These are phyloP conservation scores for Globia sparganii DNA, from an alignment of 2,888 invertebrate species.

Conservation along the genomic window DNA sequence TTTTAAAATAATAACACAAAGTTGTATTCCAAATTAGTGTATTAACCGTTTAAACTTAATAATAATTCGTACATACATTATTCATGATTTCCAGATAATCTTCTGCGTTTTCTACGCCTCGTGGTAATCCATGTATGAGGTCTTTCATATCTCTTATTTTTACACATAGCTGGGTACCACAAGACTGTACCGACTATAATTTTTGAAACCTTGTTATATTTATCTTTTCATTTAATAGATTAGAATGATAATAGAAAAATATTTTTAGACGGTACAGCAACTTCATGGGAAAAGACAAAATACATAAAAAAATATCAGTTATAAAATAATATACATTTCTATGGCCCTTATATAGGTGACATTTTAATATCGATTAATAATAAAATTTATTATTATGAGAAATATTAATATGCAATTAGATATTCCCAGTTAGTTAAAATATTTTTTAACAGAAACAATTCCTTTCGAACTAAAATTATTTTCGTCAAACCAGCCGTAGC, in stretches of 20 bases:
- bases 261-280: conserved; percentile 22
- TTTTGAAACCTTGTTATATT: background rate
- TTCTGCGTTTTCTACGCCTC: conserved; percentile 5
- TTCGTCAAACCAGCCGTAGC: background rate
- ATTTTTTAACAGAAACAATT: background rate
- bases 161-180: conserved; percentile 27
- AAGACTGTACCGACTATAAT: no score
- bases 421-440: background rate
- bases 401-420: background rate
- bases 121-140: conserved; percentile 37
- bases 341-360: background rate
- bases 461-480: background rate
- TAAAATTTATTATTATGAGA: background rate
- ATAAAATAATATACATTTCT: background rate
- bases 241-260: background rate
- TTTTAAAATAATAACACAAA: conserved; percentile 38
- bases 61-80: conserved; percentile 35
- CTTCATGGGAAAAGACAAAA: conserved; percentile 29
- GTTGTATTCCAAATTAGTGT: conserved; percentile 16
- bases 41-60: conserved; percentile 15
- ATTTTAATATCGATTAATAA: background rate
- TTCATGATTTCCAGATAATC: conserved; percentile 32
- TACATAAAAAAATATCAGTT: background rate
- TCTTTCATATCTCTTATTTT: conserved; percentile 28
- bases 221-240: background rate